Conservation (phyloP, 2,888 invertebrate genomes). For the Pocota personata region DNA sequence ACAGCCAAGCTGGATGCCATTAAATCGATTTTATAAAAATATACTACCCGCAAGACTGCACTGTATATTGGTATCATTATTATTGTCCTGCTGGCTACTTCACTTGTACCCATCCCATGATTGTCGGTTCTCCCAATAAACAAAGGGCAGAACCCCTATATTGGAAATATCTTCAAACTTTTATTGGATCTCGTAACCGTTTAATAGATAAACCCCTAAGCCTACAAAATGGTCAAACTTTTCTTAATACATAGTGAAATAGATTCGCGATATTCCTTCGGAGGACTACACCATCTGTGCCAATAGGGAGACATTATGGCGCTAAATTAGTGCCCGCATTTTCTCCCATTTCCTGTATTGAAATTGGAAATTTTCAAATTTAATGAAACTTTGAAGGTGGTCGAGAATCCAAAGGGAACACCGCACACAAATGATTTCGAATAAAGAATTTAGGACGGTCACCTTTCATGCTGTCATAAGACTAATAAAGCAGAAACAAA, state of each 20-base stretch:
- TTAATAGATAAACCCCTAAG: conserved; percentile 13
- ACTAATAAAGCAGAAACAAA: not conserved
- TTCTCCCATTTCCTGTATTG: not conserved
- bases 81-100: not conserved
- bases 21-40: not conserved
- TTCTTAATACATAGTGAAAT: not conserved
- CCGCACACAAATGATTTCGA: not conserved
- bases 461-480: not conserved
- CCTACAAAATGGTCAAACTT: conserved; percentile 1
- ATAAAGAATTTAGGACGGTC: not conserved
- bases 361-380: not conserved
- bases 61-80: not conserved
- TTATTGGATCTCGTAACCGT: conserved; percentile 8
- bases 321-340: not conserved
- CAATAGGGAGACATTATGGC: not conserved
- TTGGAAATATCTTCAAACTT: conserved; percentile 1
- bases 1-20: not conserved
- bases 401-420: not conserved
- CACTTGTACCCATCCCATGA: not conserved
- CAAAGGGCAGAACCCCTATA: not conserved
- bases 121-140: not conserved
- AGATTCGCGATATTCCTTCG: not conserved
- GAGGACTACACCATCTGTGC: conserved; percentile 3
- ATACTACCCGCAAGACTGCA: not conserved
- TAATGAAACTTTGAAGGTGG: not conserved